Conservation (phyloP, 2,113 vertebrate species). For the Phrynosoma blainvillii region DNA sequence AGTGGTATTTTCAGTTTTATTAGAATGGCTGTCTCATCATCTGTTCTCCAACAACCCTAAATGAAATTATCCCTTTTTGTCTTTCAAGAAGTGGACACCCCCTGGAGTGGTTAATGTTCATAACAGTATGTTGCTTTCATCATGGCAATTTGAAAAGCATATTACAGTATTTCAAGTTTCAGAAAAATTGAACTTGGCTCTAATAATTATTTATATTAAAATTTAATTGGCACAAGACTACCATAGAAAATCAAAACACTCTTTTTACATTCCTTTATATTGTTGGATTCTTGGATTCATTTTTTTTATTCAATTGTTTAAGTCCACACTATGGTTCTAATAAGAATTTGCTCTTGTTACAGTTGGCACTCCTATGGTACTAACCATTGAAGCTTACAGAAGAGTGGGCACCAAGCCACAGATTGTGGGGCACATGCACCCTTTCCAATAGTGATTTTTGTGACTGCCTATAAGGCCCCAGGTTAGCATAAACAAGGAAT, state of each 20-base stretch:
- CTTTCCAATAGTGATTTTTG: not conserved
- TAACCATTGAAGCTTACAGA: not conserved
- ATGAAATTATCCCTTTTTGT: conserved; percentile 68
- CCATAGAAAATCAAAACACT: conserved; percentile 39
- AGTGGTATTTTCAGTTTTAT: conserved; percentile 48
- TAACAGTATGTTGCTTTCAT: conserved; percentile 63
- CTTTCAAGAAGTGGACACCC: conserved; percentile 65
- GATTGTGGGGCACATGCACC: not conserved
- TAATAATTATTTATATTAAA: conserved; percentile 59
- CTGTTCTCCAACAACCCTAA: conserved; percentile 53
- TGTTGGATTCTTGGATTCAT: not conserved
- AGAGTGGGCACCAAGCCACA: not conserved
- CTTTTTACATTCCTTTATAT: not conserved
- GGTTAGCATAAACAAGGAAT: not conserved
- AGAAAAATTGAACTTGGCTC: conserved; percentile 54
- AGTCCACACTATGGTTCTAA: conserved; percentile 14
- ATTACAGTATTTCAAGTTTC: conserved; percentile 68
- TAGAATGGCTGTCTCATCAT: conserved; percentile 54
- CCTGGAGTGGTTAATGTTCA: conserved; percentile 63
- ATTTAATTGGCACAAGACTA: conserved; percentile 51
- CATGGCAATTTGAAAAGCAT: conserved; percentile 65
- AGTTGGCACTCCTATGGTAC: not conserved
- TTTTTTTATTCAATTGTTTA: conserved; percentile 18
- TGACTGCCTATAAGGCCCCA: not conserved
- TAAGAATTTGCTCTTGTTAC: conserved; percentile 1